Base-by-base conservation (phyloP, 2,113 vertebrate genomes). In the Numida meleagris region DNA sequence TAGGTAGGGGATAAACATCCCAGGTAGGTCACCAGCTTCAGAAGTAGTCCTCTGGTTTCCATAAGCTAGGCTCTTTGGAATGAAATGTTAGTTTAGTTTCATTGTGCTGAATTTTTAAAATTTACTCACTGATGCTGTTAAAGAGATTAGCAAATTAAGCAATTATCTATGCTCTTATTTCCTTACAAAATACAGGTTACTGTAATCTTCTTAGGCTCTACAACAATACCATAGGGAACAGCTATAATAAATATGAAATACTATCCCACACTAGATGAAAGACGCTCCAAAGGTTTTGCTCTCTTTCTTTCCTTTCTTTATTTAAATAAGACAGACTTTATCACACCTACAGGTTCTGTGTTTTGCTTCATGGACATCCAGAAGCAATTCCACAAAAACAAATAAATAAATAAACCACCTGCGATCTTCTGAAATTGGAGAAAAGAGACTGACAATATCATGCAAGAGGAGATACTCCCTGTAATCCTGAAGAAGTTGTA, bases 191-290 rank as follows among this genome's bases (percentile, higher is more conserved):
- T 61, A 58, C 63, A 77, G 20, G 78, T 78, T 76, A 80, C 17
- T 81, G 81, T 84, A 66, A 95, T 75, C 71, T 63, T 90, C 73
- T 90, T 85, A 68, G 6, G 46, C 16, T 94, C 53, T 87, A 40
- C 15, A 45, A 23, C 55, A 58, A 63, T 63, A 48, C 48, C 62
- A 14, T 34, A 46, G 59, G 29, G 53, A 34, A 92, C 4, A 74
- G 34, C 23, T 68, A 36, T 2, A 45, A 20, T 27, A 59, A 45
- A 20, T 24, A 59, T 34, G 34, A 89, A 93, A 75, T 31, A 80
- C 55, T 33, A 59, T 2, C 6, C 43, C 51, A 24, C 16, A 74
- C 20, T 33, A 61, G 29, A 65, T n/a, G 42, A 73, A 53, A 24
- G 63, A 48, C 5, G 12, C 8, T 76, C 19, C 24, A 65, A 82